Percentiles rank a stretch among this genome's conserved stretches.
These are phyloP conservation scores for Lycocerus yunnanus DNA, from an alignment of 2,888 invertebrate genomes.

Conservation along the genomic window DNA sequence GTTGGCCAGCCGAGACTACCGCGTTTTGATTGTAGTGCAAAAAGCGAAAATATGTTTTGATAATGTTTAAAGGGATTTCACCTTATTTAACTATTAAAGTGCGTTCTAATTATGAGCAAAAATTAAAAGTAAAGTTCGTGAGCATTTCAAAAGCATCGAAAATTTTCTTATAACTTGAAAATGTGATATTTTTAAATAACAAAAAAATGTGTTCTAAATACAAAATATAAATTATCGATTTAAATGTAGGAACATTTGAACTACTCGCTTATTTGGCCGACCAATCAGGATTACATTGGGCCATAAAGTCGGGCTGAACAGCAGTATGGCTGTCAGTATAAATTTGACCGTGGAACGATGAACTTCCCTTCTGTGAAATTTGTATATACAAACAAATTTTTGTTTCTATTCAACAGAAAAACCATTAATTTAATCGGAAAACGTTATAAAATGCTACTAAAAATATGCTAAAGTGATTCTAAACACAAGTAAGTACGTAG, in stretches of 20 bases:
- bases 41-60: not conserved
- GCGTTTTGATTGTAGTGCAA: not conserved
- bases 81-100: no score
- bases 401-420: constrained; percentile 44
- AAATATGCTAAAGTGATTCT: constrained; percentile 38
- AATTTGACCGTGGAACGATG: constrained; percentile 88
- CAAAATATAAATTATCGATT: not conserved
- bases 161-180: not conserved
- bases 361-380: constrained; percentile 77
- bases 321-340: constrained; percentile 98
- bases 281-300: constrained; percentile 71
- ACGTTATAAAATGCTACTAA: constrained; percentile 49
- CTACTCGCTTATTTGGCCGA: constrained; percentile 40
- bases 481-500: constrained; percentile 37
- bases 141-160: not conserved
- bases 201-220: not conserved
- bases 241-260: not conserved
- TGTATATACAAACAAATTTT: constrained; percentile 49
- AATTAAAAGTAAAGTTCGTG: not conserved
- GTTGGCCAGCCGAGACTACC: not conserved
- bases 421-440: constrained; percentile 40
- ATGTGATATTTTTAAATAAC: not conserved
- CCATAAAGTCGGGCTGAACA: constrained; percentile 83
- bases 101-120: not conserved
- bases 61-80: not conserved